Evolutionary conservation across 2,888 invertebrate species (phyloP), one percentile per base, ranked within the genome.

Genomic region (Brachyopa scutellaris): DNA sequence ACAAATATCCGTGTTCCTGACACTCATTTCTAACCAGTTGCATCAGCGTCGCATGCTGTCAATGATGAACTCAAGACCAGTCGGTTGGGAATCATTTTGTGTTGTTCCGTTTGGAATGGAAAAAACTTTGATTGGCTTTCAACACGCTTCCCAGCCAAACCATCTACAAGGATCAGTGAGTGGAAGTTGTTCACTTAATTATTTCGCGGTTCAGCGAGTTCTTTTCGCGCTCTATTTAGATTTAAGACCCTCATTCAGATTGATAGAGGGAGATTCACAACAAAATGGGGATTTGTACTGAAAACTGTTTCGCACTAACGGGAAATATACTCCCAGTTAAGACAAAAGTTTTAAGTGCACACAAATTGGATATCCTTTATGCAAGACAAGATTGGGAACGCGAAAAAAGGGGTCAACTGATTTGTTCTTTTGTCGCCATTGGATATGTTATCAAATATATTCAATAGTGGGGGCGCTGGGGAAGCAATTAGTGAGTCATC

Each of bases 401-500:
- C 36, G 7, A 38, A 53, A 23, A 47, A 69, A 38, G 47, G 59
- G 69, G 69, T 69, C 57, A 69, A 38, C 57, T 36, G 47, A 69
- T 47, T 69, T 47, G 9, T 57, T 33, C 26, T 36, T 13, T 47
- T 29, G 19, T 47, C 47, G 36, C 26, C 33, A 33, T 17, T 19
- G 36, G 69, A 29, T 13, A 55, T 13, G 2, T 31, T 55, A 11
- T 59, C n/a, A n/a, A n/a, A 15, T 13, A 29, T 69, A 49, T 49
- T 38, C 57, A 7, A 26, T 42, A 53, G 23, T n/a, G n/a, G n/a
- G n/a, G n/a, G n/a, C n/a, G n/a, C n/a, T n/a, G 31, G 26, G 45
- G 36, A 67, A 59, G 67, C 57, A 69, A 69, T 69, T 69, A 69
- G 69, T 69, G 57, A 69, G 38, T 59, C 69, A 57, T 57, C 57